Evolutionary conservation across 2,113 vertebrate genomes (phyloP), one percentile per base, ranked within the genome.

Genomic region (Dipodomys stephensi): DNA sequence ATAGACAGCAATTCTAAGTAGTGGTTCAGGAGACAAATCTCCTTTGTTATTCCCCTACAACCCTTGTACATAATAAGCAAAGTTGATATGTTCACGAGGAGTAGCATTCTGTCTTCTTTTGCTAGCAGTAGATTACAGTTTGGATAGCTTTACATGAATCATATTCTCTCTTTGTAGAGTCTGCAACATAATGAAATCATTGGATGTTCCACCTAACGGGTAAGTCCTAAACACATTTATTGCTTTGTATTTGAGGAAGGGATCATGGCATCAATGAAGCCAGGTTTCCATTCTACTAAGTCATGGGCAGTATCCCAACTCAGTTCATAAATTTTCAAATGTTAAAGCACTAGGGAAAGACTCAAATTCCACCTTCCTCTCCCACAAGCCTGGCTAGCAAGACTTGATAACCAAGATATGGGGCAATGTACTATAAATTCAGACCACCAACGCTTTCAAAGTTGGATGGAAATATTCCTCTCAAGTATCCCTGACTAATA

Each of bases 141-240:
- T 72, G 39, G 83, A 90, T 72, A 57, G 81, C 65, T 11, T 87
- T 62, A 74, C n/a, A 30, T 57, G 77, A 81, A 79, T 91, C 94
- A 92, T 39, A 92, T 16, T 39, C 49, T 53, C 76, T 88, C 74
- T 82, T 39, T 32, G 78, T 62, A n/a, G 67, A 92, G 83, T 68
- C 46, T 49, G 60, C 20, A 62, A 92, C 49, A 83, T 79, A 95
- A 83, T 91, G n/a, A 95, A 93, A 92, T 94, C 62, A 86, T 83
- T 83, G 73, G 64, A 84, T 67, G 27, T 78, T 78, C 84, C 72
- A 95, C 32, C 68, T 81, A 89, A 88, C 92, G 81, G 95, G 90
- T 83, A 82, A 89, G 64, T 46, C 49, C 30, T 8, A 12, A 69
- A 65, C n/a, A 84, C 53, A 69, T 60, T 30, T 83, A 57, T 94